Base-by-base conservation (phyloP, 2,888 invertebrate species). In the Leptura quadrifasciata region DNA sequence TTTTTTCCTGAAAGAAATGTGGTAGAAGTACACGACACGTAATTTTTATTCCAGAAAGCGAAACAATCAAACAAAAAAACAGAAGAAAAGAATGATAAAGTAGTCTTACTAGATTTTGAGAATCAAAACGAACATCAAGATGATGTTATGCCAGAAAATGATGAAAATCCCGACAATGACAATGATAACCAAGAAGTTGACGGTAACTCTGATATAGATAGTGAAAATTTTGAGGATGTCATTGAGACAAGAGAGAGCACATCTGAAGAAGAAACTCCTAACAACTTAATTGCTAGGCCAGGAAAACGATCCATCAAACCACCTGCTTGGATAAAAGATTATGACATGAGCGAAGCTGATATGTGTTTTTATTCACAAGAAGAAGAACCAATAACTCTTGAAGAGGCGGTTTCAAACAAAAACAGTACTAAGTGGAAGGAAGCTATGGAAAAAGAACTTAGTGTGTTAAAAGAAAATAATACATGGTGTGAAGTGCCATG, bases 401-500 rank as follows among this genome's bases (percentile, higher is more conserved):
- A 79, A 65, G 76, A 79, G 55, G 75, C 75, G 64, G 47, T 47
- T 47, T 47, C 15, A 47, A 47, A 15, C 47, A 47, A 47, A 15
- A 47, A 47, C 47, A 61, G 35, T 20, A 60, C 31, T n/a, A 57
- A 69, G 35, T 79, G 77, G 79, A 67, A 76, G 61, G 52, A 74
- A 64, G 76, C 76, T 12, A 70, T 78, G 39, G 47, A 47, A 75
- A 65, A 67, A 73, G 27, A 74, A 78, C n/a, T 79, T 47, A 64
- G 65, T 21, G 78, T 64, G 15, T 65, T 81, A 55, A 18, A 65
- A 10, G 47, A 74, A 71, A 78, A 61, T 55, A 35, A 76, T 24
- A 78, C 76, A n/a, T 76, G 76, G 74, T 21, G 27, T 74, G 71
- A n/a, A 76, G 77, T 79, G 47, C 39, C 65, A 57, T 73, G 67